phyloP scores from a whole-genome alignment of 2,113 vertebrate genomes.

The Chrysochloris asiatica region DNA sequence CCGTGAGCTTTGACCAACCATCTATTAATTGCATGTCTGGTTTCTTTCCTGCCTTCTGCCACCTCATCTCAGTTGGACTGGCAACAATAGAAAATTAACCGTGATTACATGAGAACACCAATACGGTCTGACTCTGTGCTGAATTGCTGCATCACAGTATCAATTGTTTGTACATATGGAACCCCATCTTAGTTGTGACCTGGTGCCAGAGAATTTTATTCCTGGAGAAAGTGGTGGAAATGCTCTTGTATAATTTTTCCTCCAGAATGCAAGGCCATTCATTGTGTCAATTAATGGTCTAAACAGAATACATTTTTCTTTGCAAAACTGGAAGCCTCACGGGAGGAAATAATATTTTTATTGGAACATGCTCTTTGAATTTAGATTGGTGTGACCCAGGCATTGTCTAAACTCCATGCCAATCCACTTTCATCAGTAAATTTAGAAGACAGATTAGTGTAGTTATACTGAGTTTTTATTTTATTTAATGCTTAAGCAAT shows the following conservation, averaged over 20 bases:
- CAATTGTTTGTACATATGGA: neutral
- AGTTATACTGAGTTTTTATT: neutral
- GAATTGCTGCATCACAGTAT: too few species aligned
- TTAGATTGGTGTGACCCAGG: conserved; percentile 21
- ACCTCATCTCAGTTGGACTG: neutral
- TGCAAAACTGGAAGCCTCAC: neutral
- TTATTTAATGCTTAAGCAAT: neutral
- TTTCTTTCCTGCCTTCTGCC: neutral
- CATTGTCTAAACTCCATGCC: conserved; percentile 31
- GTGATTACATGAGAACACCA: neutral
- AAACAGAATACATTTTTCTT: neutral
- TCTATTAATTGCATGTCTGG: neutral
- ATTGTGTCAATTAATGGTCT: neutral
- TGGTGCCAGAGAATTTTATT: neutral
- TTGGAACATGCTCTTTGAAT: conserved; percentile 43
- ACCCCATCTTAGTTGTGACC: neutral
- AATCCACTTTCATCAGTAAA: conserved; percentile 31
- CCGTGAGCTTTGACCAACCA: neutral
- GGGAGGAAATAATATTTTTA: conserved; percentile 52
- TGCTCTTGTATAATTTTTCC: neutral
- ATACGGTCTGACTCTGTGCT: rapidly evolving
- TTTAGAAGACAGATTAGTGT: conserved; percentile 26
- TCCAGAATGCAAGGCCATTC: neutral
- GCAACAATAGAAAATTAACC: neutral
- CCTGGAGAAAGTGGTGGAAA: neutral